Evolutionary conservation across 2,888 invertebrate genomes (phyloP), one percentile per base, ranked within the genome.

Genomic region (Philonicus albiceps): DNA sequence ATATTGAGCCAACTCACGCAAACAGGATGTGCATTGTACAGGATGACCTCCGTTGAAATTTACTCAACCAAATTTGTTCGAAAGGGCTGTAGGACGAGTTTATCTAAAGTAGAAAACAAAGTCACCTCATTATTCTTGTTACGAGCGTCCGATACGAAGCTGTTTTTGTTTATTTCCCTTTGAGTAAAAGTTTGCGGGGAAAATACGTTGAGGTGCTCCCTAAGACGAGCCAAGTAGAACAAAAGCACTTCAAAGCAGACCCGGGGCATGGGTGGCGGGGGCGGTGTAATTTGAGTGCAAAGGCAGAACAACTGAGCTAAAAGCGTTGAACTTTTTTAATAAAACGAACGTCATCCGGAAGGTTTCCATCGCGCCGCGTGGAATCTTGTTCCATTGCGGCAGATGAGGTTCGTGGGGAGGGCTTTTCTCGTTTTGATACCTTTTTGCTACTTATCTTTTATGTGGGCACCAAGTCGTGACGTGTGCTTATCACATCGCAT

Each of bases 241-340:
- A 64, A 64, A 27, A 49, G 78, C 49, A 49, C 78, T 78, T 37
- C 49, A 78, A 78, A 78, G 22, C 40, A 49, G 30, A 30, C 30
- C 43, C 27, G 16, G 22, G 5, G 49, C 53, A 40, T 22, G 78
- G 49, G 30, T 0, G 22, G 49, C 1, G 22, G 53, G 64, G 27
- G 64, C 22, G 27, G 22, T 22, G 64, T 64, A 81, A 81, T 81
- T 81, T 81, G 81, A 53, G 81, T 64, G 78, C 22, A 55, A 81
- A 81, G 53, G 22, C 55, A 22, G 64, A 81, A 81, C 81, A 81
- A 64, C 81, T 64, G 34, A 81, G 55, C 81, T 81, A 34, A 55
- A 81, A 81, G 53, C 64, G 81, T 81, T 81, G 64, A 81, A 81
- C 81, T 81, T 81, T 81, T 81, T 64, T 81, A 81, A 81, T 81